Base-by-base conservation (phyloP, 2,888 invertebrate species). In the Caenorhabditis sp. region DNA sequence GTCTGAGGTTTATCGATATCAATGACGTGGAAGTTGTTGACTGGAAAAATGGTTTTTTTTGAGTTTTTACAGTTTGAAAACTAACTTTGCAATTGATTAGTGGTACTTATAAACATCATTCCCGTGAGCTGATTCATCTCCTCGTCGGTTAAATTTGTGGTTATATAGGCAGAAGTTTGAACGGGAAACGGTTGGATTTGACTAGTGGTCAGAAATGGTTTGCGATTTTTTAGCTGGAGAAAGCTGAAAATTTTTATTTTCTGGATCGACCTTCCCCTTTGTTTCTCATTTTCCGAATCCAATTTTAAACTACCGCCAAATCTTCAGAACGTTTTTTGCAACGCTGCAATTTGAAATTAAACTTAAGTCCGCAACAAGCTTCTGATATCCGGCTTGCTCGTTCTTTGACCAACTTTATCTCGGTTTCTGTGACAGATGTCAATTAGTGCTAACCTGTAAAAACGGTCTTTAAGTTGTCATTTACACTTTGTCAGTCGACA, bases 41-140 rank as follows among this genome's bases (percentile, higher is more conserved):
- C 66, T 51, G 66, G 28, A 47, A 64, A 58, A 49, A 49, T 5
- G 4, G 2, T 19, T 49, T 47, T 1, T 1, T 54, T 24, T 26
- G n/a, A 26, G 3, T 24, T 12, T 54, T 2, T n/a, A n/a, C n/a
- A n/a, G n/a, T n/a, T 24, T 10, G 7, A 54, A 12, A 24, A 24
- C 54, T 28, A 35, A 69, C 69, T 54, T 47, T 61, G 49, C 7
- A 61, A 26, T 22, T 73, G 73, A 4, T 38, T 61, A 19, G 61
- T 47, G n/a, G 19, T 73, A 28, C 73, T 61, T 6, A 73, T 49
- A 24, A 51, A 73, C n/a, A 73, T 61, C 61, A 73, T 51, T 38
- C 73, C 73, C 10, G 73, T 73, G 8, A 73, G 38, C 0, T 19
- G n/a, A 5, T 38, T 51, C 35, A 73, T 51, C 38, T 61, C 47